Percentiles rank a stretch among this genome's conserved stretches.
phyloP scores from a whole-genome alignment of 2,797 vertebrate genomes.

The Knipowitschia caucasica region DNA sequence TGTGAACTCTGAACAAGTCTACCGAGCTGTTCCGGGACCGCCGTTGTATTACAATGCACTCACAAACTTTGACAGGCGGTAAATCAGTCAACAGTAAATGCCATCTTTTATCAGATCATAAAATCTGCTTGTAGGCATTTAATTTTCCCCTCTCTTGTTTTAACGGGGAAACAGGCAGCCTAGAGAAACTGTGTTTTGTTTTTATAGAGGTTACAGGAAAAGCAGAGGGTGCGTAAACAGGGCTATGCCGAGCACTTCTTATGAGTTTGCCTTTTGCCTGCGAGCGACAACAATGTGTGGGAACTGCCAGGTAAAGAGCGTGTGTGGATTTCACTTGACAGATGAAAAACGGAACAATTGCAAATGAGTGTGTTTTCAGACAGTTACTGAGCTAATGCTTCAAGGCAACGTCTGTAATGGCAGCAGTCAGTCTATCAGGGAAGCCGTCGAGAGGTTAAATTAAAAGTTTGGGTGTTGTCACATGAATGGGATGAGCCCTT shows the following conservation, averaged over 20 bases:
- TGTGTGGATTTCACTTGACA: constrained; percentile 64
- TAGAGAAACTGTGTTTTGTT: constrained; percentile 63
- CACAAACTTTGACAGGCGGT: constrained; percentile 73
- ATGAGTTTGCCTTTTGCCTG: constrained; percentile 66
- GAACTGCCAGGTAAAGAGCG: constrained; percentile 59
- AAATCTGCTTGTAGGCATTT: constrained; percentile 80
- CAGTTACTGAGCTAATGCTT: constrained; percentile 50
- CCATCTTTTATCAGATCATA: constrained; percentile 81
- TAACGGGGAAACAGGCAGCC: constrained; percentile 68
- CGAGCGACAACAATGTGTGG: constrained; percentile 58
- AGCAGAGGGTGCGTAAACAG: constrained; percentile 61
- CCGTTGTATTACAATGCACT: constrained; percentile 65
- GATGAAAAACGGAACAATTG: constrained; percentile 55
- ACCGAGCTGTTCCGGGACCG: constrained; percentile 44
- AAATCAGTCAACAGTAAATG: constrained; percentile 80
- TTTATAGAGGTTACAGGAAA: constrained; percentile 72
- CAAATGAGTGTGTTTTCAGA: constrained; percentile 61
- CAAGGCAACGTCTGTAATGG: constrained; percentile 40
- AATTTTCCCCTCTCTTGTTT: constrained; percentile 66
- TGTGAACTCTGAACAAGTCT: constrained; percentile 55
- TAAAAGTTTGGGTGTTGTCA: constrained; percentile 21
- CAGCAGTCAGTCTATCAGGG: constrained; percentile 27
- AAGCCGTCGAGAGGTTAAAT: constrained; percentile 33
- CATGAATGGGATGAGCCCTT: constrained; percentile 17
- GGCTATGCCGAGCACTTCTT: constrained; percentile 57